phyloP scores from a whole-genome alignment of 2,113 vertebrate genomes.

The Morone chrysops region DNA sequence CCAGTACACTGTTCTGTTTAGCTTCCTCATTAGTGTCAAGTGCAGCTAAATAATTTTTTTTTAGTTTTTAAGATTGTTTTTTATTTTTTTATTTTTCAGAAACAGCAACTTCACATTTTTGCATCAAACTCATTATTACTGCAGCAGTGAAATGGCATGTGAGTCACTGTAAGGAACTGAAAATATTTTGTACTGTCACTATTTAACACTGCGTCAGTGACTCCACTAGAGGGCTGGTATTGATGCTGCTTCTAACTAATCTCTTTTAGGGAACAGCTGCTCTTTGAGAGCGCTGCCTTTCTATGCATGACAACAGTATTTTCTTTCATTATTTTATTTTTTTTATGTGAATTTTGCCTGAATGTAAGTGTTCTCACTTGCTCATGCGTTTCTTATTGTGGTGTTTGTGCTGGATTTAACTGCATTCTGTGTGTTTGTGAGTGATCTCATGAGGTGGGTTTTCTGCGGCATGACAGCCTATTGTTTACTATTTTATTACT shows the following conservation, averaged over 20 bases:
- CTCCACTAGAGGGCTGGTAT: slow-evolving; percentile 14
- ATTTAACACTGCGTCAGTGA: slow-evolving; percentile 25
- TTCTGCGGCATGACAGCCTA: slow-evolving; percentile 33
- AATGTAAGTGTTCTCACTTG: slow-evolving; percentile 15
- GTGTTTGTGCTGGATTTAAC: slow-evolving; percentile 26
- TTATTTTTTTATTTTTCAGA: neutral
- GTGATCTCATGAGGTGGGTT: slow-evolving; percentile 31
- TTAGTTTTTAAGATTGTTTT: slow-evolving; percentile 14
- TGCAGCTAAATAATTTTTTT: neutral
- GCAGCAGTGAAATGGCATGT: slow-evolving; percentile 56
- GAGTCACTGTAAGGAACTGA: neutral
- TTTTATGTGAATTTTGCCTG: slow-evolving; percentile 14
- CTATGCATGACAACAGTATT: slow-evolving; percentile 69
- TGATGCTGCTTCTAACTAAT: slow-evolving; percentile 43
- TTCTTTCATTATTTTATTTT: slow-evolving; percentile 12
- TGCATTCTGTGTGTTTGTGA: slow-evolving; percentile 47
- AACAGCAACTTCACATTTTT: slow-evolving; percentile 4
- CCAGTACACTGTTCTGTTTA: slow-evolving; percentile 32
- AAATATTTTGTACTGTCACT: slow-evolving; percentile 8
- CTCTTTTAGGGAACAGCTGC: slow-evolving; percentile 46
- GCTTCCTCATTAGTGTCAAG: slow-evolving; percentile 22
- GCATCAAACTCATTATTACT: slow-evolving; percentile 10
- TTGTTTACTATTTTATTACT: slow-evolving; percentile 10
- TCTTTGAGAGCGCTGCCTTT: slow-evolving; percentile 53
- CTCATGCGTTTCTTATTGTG: slow-evolving; percentile 19